Evolutionary conservation across 1,140 invertebrate species (phyloP).

Genomic region (Trichonephila clavipes): DNA sequence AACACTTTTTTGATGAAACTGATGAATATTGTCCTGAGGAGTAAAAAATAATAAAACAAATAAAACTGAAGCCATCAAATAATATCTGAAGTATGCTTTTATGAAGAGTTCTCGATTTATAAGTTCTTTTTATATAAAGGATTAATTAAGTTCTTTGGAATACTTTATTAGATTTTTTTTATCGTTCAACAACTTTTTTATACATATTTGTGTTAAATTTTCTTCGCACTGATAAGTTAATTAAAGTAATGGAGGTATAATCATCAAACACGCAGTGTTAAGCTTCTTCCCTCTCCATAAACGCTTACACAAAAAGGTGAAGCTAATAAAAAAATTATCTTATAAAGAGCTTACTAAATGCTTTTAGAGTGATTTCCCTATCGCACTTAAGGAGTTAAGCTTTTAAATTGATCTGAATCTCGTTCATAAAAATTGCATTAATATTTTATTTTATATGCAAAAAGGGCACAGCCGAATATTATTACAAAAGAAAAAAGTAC

Average conservation of each 20-base stretch:
- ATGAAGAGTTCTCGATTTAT: conserved; percentile 30
- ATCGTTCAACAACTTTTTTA: not conserved
- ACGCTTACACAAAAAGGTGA: not conserved
- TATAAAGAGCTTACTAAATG: conserved; percentile 36
- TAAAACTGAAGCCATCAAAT: not conserved
- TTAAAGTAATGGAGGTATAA: conserved; percentile 61
- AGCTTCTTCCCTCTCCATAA: conserved; percentile 11
- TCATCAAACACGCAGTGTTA: conserved; percentile 56
- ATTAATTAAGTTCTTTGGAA: conserved; percentile 48
- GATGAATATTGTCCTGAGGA: not conserved
- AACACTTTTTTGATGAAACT: not conserved
- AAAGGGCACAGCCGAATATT: not conserved
- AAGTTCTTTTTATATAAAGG: conserved; percentile 36
- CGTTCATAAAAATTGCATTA: conserved; percentile 30
- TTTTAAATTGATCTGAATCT: conserved; percentile 49
- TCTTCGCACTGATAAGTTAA: conserved; percentile 62
- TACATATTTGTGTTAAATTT: conserved; percentile 23
- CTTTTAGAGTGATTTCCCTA: conserved; percentile 53
- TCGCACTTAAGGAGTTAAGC: conserved; percentile 54
- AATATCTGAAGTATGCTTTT: conserved; percentile 6
- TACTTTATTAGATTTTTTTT: not conserved
- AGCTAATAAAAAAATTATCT: conserved; percentile 44
- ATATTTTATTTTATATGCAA: conserved; percentile 18
- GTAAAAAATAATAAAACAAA: not conserved
- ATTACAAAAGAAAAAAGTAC: not conserved